These are phyloP conservation scores for Gymnorhina tibicen DNA, from an alignment of 2,113 vertebrate genomes.

Conservation along the genomic window DNA sequence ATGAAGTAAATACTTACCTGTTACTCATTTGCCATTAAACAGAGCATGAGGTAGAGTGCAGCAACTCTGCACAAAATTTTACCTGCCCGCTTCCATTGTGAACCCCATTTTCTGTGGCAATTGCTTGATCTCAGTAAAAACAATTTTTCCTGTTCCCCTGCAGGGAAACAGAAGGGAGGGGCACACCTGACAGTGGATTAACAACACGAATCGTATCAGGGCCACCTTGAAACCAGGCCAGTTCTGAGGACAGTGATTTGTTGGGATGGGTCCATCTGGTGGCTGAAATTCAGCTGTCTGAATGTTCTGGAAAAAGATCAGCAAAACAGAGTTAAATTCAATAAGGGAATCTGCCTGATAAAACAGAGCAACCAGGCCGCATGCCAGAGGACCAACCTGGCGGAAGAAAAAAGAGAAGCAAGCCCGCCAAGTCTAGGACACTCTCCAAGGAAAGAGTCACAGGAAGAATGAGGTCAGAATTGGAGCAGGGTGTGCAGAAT, in stretches of 20 bases:
- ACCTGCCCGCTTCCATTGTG: rapidly evolving
- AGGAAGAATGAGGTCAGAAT: constrained; percentile 44
- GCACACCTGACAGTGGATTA: neutral
- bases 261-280: neutral
- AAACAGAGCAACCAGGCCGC: neutral
- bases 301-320: neutral
- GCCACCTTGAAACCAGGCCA: neutral
- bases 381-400: constrained; percentile 32
- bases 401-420: neutral
- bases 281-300: neutral
- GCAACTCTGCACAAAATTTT: neutral
- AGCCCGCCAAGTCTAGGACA: neutral
- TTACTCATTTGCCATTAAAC: neutral
- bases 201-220: neutral
- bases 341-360: neutral
- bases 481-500: neutral
- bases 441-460: constrained; percentile 40
- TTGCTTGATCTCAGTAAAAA: neutral
- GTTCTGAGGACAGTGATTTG: neutral
- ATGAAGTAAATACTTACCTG: rapidly evolving
- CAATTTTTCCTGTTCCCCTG: neutral
- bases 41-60: neutral
- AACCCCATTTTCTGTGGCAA: neutral
- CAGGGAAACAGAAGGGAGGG: neutral
- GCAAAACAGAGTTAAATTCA: neutral